Base-by-base conservation (phyloP, 2,797 vertebrate species). In the Myotis planiceps region DNA sequence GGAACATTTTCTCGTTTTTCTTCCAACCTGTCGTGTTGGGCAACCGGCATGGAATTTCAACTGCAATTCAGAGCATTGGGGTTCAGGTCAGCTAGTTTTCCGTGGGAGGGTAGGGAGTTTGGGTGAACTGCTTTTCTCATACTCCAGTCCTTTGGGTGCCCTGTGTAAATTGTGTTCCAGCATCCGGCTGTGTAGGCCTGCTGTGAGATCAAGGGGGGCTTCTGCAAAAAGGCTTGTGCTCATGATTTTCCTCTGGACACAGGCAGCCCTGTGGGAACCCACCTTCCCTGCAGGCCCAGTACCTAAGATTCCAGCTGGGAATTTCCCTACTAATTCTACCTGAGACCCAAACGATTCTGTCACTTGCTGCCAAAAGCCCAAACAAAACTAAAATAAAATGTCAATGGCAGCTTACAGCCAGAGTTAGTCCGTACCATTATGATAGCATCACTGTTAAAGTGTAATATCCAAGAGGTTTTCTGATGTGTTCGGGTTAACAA, bases 361-460 rank as follows among this genome's bases (percentile, higher is more conserved):
- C 16, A 55, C 21, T 51, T 42, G n/a, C 3, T 84, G 45, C 80
- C 81, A 66, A 69, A 78, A 88, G 32, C 25, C 25, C 34, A 25
- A 92, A 68, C 2, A 58, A 81, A 47, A 90, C 19, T 14, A 51
- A 76, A 93, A 37, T 39, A 76, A 88, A 86, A 45, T 37, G 53
- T 90, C 96, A 96, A 86, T 1, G 76, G 1, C 6, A 32, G 8
- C 53, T 96, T 92, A 51, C n/a, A 89, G 86, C 3, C 13, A 86
- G 12, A 37, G 13, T 7, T 21, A 12, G 6, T 74, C 95, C 74
- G 90, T 74, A 93, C 58, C 47, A 32, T 42, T 15, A n/a, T 25
- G 66, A 55, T 6, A 68, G 19, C 9, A 86, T 8, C 53, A 19
- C 37, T 78, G n/a, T 21, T 49, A 53, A 94, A 81, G 92, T 75